Evolutionary conservation across 1,140 invertebrate species (phyloP).

Genomic region (Oncopodura yosiiana): DNA sequence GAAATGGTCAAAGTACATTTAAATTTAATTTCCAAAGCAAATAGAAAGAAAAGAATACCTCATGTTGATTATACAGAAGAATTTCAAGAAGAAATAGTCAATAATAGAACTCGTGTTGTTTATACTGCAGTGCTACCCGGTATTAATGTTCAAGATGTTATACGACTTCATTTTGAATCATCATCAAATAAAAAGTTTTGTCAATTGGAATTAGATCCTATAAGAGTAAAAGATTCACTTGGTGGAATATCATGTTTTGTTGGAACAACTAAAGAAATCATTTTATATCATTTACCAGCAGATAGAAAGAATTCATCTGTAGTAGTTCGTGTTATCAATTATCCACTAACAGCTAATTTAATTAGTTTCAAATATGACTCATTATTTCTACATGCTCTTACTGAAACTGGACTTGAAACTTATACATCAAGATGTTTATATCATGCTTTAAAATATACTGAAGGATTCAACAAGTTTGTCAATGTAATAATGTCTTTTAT

Average conservation of each 20-base stretch:
- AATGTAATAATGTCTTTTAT: conserved; percentile 23
- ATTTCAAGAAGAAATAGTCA: conserved; percentile 27
- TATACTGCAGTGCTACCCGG: background rate
- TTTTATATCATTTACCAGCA: conserved; percentile 47
- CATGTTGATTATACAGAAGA: conserved; percentile 23
- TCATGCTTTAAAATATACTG: conserved; percentile 20
- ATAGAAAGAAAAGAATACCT: conserved; percentile 16
- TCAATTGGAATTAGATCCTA: conserved; percentile 20
- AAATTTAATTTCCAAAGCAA: conserved; percentile 18
- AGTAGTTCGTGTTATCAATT: conserved; percentile 40
- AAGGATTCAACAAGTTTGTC: conserved; percentile 17
- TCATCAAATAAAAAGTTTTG: background rate
- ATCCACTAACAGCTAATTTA: conserved; percentile 61
- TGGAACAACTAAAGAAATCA: conserved; percentile 50
- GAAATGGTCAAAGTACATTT: conserved; percentile 27
- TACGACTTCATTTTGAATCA: conserved; percentile 6
- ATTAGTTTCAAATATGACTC: conserved; percentile 55
- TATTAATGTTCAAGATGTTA: conserved; percentile 27
- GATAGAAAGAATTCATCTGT: conserved; percentile 1
- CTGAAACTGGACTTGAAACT: conserved; percentile 64
- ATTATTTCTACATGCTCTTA: conserved; percentile 61
- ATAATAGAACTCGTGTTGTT: conserved; percentile 12
- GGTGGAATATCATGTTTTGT: conserved; percentile 43
- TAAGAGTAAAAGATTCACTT: conserved; percentile 30
- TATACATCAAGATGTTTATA: conserved; percentile 47